These are phyloP conservation scores for Entelurus aequoreus DNA, from an alignment of 2,113 vertebrate species.

Conservation along the genomic window DNA sequence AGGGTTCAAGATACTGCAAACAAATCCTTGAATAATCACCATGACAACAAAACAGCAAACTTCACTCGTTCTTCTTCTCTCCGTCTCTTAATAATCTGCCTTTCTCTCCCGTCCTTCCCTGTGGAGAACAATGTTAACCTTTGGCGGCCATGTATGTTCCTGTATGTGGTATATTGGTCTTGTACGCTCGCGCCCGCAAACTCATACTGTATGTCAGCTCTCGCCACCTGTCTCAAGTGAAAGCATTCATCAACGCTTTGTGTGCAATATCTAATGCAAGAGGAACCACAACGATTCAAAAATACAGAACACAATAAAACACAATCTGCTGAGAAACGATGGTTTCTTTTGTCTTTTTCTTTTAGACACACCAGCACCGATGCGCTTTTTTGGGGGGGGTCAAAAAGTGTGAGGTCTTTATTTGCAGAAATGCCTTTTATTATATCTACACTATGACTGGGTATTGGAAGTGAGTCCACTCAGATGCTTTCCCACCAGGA, in stretches of 20 bases:
- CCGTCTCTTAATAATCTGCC: constrained; percentile 41
- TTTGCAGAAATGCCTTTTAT: too few relatives aligned
- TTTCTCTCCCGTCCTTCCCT: constrained; percentile 70
- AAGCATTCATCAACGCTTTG: constrained; percentile 97
- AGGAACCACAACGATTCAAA: constrained; percentile 75
- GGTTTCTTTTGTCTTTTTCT: constrained; percentile 8
- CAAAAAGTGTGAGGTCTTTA: too few relatives aligned
- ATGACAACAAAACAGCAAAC: constrained; percentile 58
- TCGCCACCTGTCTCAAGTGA: constrained; percentile 93
- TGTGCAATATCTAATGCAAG: constrained; percentile 98
- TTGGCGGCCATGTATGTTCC: constrained; percentile 61
- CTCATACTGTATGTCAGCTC: constrained; percentile 84
- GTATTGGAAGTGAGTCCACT: too few relatives aligned
- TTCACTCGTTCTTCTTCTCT: constrained; percentile 45
- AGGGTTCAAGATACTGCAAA: constrained; percentile 20
- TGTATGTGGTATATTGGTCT: constrained; percentile 90
- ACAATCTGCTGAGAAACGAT: constrained; percentile 72
- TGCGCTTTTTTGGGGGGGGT: too few relatives aligned
- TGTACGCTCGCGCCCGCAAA: constrained; percentile 83
- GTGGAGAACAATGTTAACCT: constrained; percentile 89
- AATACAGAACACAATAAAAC: constrained; percentile 84
- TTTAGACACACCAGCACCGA: too few relatives aligned
- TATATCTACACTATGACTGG: too few relatives aligned
- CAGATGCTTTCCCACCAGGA: too few relatives aligned
- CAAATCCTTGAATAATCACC: constrained; percentile 62